These are phyloP conservation scores for Antheraea pernyi DNA, from an alignment of 1,140 invertebrate genomes.

Conservation along the genomic window DNA sequence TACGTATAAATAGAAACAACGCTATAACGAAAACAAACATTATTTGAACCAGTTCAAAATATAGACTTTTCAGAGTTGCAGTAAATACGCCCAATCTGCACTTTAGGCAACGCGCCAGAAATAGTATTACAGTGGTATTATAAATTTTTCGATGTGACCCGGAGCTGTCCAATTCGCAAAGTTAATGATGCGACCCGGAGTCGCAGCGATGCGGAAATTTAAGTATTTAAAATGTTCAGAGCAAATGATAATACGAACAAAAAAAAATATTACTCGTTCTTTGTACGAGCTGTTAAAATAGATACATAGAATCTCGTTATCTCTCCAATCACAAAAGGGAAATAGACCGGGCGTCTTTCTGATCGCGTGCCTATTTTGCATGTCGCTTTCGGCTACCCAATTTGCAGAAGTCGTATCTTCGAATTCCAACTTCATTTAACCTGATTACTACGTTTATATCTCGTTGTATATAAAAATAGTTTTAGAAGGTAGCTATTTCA, in stretches of 20 bases:
- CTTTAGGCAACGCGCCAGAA: too few relatives aligned
- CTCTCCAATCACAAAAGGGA: neutral
- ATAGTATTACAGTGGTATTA: too few relatives aligned
- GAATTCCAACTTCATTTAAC: neutral
- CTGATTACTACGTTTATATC: neutral
- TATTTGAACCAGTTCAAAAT: too few relatives aligned
- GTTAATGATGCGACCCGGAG: too few relatives aligned
- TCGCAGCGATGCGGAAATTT: too few relatives aligned
- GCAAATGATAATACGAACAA: neutral
- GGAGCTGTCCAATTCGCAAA: too few relatives aligned
- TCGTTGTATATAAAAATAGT: neutral
- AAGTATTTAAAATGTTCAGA: neutral
- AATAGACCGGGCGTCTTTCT: neutral
- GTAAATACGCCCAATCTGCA: too few relatives aligned
- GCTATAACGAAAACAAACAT: too few relatives aligned
- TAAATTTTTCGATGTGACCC: neutral
- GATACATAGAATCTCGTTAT: neutral
- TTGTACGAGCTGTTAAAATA: neutral
- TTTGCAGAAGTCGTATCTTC: neutral
- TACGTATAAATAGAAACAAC: too few relatives aligned
- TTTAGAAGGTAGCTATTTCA: too few relatives aligned
- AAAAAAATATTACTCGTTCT: neutral
- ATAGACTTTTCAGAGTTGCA: too few relatives aligned
- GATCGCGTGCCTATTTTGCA: neutral
- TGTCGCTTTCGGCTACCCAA: neutral